Percentiles rank a stretch among this genome's conserved stretches.
phyloP scores from a whole-genome alignment of 2,888 invertebrate species.

The Punctoribates punctum region DNA sequence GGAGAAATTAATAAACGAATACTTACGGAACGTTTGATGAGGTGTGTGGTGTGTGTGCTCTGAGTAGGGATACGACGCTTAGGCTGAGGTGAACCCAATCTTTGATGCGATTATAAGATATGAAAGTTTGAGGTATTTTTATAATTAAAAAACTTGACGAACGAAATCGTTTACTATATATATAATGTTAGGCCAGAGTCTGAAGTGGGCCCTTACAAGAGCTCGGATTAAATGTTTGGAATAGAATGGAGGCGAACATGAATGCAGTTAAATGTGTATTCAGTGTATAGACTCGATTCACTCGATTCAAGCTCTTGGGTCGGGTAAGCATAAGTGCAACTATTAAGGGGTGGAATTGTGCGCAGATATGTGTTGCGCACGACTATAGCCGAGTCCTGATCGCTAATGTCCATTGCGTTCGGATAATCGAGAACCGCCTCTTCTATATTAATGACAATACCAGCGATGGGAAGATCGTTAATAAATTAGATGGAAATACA shows the following conservation, averaged over 20 bases:
- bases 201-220: not conserved
- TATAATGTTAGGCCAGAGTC: conserved; percentile 15
- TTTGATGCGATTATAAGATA: not conserved
- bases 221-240: not conserved
- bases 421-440: conserved; percentile 23
- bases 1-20: not conserved
- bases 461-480: not conserved
- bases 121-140: conserved; percentile 15
- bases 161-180: not conserved
- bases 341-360: conserved; percentile 26
- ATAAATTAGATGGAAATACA: conserved; percentile 21
- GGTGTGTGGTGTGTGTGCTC: not conserved
- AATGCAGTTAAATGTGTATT: conserved; percentile 5
- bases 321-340: conserved; percentile 26
- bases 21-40: not conserved
- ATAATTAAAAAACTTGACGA: conserved; percentile 17
- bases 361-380: conserved; percentile 20
- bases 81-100: not conserved
- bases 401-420: conserved; percentile 32
- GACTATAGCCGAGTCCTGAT: conserved; percentile 25
- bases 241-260: conserved; percentile 21
- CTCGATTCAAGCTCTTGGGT: conserved; percentile 23
- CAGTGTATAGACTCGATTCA: conserved; percentile 8
- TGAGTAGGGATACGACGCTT: not conserved
- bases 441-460: conserved; percentile 22